Base-by-base conservation (phyloP, 2,888 invertebrate genomes). In the Cremastinae sp. region DNA sequence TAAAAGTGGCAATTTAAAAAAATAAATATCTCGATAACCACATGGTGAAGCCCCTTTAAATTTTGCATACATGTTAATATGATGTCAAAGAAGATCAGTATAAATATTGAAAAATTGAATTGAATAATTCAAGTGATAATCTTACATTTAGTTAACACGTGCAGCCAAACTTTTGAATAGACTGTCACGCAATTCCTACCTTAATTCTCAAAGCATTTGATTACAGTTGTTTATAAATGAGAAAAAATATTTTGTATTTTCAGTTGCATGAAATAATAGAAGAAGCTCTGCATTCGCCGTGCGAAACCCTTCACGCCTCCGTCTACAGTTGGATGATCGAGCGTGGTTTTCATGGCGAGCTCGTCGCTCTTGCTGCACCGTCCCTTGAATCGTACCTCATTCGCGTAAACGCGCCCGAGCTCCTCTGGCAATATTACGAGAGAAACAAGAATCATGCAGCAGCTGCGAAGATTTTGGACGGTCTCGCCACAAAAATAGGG, bases 371-470 rank as follows among this genome's bases (percentile, higher is more conserved):
- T 0, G 93, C 93, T 9, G 93, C 94, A 45, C 91, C 94, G 0
- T 95, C 94, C 8, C 90, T 97, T 53, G 96, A 97, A 88, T 92
- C 93, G 22, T 97, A 95, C 89, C 90, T 97, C 51, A 92, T 92
- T 61, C 87, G 88, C 1, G 84, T 86, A 1, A 87, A 87, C 74
- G 87, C 86, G 0, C 89, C 88, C 0, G 88, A 89, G 54, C 58
- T 99, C 79, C 91, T 99, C 69, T 99, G 99, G 98, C 97, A 97
- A 90, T 98, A 96, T 88, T 97, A 98, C 85, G 98, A 99, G 90
- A 95, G 95, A 87, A 95, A 94, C 84, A 95, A 95, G 28, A 97
- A 98, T 88, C 98, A 97, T 87, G 93, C 95, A 0, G 95, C 96
- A 8, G 99, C 99, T 0, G 98, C 99, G 0, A 94, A 95, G 84